Evolutionary conservation across 2,888 invertebrate genomes (phyloP), one percentile per base, ranked within the genome.

Genomic region (Orthosia gracilis): DNA sequence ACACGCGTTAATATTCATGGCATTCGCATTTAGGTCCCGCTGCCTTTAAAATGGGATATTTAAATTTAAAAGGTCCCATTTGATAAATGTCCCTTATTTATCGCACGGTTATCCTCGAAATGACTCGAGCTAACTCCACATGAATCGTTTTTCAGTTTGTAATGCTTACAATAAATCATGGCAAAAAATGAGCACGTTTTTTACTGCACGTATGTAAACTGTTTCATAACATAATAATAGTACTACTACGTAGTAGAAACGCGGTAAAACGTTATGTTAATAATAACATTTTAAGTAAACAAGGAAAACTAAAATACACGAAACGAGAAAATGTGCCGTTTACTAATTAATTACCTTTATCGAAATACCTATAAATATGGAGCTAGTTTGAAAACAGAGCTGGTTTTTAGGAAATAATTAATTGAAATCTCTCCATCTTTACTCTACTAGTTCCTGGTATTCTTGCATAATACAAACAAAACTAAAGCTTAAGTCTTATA

Each of bases 11-110:
- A 70, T 70, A 80, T 82, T 66, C 63, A 69, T 73, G 62, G 54
- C 57, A n/a, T 55, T 23, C 73, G 45, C 58, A 66, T 66, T 23
- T 57, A 65, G 26, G 26, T 50, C 66, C 66, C 63, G 55, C 26
- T 66, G 21, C 58, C 17, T 52, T 50, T 40, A 76, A 76, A 79
- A 79, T n/a, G 63, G 40, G 26, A 61, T 68, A 73, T 73, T 78
- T 69, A 62, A 76, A 80, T 82, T 77, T 72, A 66, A 83, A 80
- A 80, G 57, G 55, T 73, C 66, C 59, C 68, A 47, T 58, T 62
- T 69, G 73, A 76, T 73, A 62, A 65, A 73, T 64, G 49, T 40
- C 69, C 70, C 64, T 63, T 76, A 69, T 72, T 76, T 71, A 79
- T 66, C 52, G 47, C 31, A 11, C 26, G 49, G 31, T 50, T 65